Evolutionary conservation across 2,888 invertebrate species (phyloP).

Genomic region (Himalopsyche kuldschensis): DNA sequence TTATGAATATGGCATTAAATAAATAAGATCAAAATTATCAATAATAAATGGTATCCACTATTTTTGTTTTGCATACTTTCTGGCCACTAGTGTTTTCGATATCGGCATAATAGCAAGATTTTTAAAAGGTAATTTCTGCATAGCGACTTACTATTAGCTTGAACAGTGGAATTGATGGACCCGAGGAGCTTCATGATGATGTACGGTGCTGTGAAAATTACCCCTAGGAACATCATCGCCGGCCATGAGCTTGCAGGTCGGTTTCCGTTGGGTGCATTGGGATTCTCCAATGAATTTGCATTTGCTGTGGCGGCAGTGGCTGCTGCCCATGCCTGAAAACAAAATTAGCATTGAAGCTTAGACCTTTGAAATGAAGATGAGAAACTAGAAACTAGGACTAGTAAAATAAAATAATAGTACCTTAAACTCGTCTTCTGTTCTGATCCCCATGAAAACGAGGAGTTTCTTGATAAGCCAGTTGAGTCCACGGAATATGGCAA

Average conservation of each 20-base stretch:
- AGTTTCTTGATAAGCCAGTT: conserved; percentile 80
- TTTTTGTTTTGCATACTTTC: too few relatives aligned
- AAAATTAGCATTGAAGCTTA: neutral
- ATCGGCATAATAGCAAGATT: neutral
- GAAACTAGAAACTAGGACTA: too few relatives aligned
- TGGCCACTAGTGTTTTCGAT: neutral
- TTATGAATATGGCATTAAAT: neutral
- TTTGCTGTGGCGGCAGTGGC: conserved; percentile 50
- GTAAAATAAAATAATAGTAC: conserved; percentile 44
- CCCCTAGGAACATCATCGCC: conserved; percentile 83
- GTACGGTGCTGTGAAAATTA: conserved; percentile 90
- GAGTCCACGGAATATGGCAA: conserved; percentile 78
- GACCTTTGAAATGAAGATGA: too few relatives aligned
- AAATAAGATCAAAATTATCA: too few relatives aligned
- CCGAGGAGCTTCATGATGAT: conserved; percentile 82
- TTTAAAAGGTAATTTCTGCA: too few relatives aligned
- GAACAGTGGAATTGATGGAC: conserved; percentile 54
- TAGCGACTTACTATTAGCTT: conserved; percentile 62
- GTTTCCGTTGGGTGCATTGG: conserved; percentile 41
- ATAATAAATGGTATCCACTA: too few relatives aligned
- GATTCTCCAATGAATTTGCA: conserved; percentile 12
- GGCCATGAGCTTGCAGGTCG: conserved; percentile 75
- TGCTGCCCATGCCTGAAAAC: conserved; percentile 55
- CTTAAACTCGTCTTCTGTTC: conserved; percentile 57
- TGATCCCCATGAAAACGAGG: conserved; percentile 67